Conservation (phyloP, 2,888 invertebrate species). For the Euplexia lucipara region DNA sequence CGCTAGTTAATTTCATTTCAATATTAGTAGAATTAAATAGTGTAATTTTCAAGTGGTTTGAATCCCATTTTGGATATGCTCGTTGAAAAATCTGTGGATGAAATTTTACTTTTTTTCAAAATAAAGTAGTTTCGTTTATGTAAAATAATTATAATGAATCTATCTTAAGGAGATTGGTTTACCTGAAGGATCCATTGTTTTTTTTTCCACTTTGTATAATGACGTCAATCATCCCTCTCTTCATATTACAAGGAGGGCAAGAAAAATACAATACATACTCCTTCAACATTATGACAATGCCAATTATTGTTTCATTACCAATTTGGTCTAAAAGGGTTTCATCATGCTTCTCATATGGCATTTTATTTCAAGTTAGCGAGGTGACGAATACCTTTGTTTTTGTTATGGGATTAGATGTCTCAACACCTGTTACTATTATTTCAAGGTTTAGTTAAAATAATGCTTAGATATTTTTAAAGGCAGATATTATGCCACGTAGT, state of each 20-base stretch:
- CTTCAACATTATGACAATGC: slow-evolving; percentile 39
- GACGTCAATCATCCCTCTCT: slow-evolving; percentile 34
- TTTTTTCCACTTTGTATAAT: slow-evolving; percentile 1
- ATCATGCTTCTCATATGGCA: slow-evolving; percentile 48
- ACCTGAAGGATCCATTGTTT: too few relatives aligned
- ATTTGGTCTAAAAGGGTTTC: slow-evolving; percentile 52
- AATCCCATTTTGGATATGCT: too few relatives aligned
- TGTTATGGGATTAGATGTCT: slow-evolving; percentile 29
- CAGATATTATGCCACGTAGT: too few relatives aligned
- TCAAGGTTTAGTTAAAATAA: too few relatives aligned
- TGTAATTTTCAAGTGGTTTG: too few relatives aligned
- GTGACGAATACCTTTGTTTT: slow-evolving; percentile 34
- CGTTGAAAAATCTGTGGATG: too few relatives aligned
- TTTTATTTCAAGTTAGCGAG: slow-evolving; percentile 46
- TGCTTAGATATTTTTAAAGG: too few relatives aligned
- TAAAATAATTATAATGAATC: not conserved
- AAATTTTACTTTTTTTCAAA: too few relatives aligned
- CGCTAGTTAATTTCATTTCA: too few relatives aligned
- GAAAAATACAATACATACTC: slow-evolving; percentile 39
- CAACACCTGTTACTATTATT: too few relatives aligned
- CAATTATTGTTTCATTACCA: slow-evolving; percentile 54
- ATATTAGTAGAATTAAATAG: too few relatives aligned
- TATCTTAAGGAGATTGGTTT: slow-evolving; percentile 1
- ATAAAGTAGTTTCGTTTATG: too few relatives aligned
- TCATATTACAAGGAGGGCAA: slow-evolving; percentile 22